Conservation (phyloP, 2,888 invertebrate genomes). For the Copidosoma aretas region DNA sequence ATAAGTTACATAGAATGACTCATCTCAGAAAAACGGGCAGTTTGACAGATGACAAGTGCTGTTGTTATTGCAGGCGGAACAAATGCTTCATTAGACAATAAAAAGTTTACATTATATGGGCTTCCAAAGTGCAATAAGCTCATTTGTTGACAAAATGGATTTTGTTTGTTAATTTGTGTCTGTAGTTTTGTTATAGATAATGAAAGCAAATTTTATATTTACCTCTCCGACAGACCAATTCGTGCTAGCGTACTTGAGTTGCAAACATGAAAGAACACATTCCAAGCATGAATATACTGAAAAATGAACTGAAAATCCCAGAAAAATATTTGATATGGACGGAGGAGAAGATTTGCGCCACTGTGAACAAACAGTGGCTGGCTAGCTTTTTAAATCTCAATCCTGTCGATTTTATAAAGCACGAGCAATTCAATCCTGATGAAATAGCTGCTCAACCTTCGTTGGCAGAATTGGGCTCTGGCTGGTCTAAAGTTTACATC, state of each 20-base stretch:
- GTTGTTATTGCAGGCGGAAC: no score
- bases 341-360: conserved; percentile 56
- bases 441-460: conserved; percentile 66
- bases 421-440: conserved; percentile 62
- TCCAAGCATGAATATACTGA: conserved; percentile 71
- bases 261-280: conserved; percentile 23
- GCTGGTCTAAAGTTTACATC: conserved; percentile 62
- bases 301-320: conserved; percentile 76
- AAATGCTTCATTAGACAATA: no score
- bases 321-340: conserved; percentile 63
- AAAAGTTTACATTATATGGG: no score
- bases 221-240: no score
- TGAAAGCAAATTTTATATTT: no score
- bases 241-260: not conserved
- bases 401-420: conserved; percentile 58
- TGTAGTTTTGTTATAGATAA: no score
- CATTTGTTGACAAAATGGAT: no score
- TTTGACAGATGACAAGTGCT: no score
- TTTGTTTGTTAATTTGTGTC: no score
- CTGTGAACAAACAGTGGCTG: conserved; percentile 63
- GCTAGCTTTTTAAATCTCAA: conserved; percentile 60
- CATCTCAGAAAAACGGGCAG: no score
- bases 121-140: no score
- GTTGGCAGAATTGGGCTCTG: conserved; percentile 61
- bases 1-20: no score